Evolutionary conservation across 2,888 invertebrate genomes (phyloP), one percentile per base, ranked within the genome.

Genomic region (Rhingia rostrata): DNA sequence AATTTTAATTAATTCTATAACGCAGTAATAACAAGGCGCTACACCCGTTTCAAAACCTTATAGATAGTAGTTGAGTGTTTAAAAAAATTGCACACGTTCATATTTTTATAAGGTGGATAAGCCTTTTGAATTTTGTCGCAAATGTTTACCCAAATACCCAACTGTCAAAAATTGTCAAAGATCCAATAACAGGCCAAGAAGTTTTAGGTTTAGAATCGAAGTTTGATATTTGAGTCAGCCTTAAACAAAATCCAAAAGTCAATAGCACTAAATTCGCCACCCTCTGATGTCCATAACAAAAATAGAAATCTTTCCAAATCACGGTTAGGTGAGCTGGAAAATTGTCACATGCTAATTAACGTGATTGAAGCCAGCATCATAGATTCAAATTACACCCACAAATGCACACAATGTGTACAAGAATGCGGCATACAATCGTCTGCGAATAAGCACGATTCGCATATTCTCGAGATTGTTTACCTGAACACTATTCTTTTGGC

Each of bases 261-360:
- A 51, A 64, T 51, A 37, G 5, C 45, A 6, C 60, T 30, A 14
- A 22, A 6, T 2, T 47, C 47, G 22, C 41, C 4, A 60, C 10
- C 33, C 12, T 37, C 45, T 30, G 14, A 51, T 51, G 39, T 30
- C 22, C 69, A 35, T 33, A 54, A 75, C 69, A 35, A 33, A 54
- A 75, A 45, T 35, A 56, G 33, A 66, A 66, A 30, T 51, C 61
- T 14, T 61, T 67, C 67, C 66, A 22, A 35, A 61, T 72, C 41
- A 73, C 49, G 49, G 56, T 69, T 64, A 53, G 32, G 54, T 63
- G 73, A 73, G 41, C 73, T 79, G 79, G 30, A 79, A 83, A 69
- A 51, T 63, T 72, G 73, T 79, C 73, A 61, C 70, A 74, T 79
- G 69, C 73, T 83, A 79, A 79, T 83, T 83, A 73, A 73, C 58